phyloP scores from a whole-genome alignment of 2,113 vertebrate species.

The Amphiprion percula region DNA sequence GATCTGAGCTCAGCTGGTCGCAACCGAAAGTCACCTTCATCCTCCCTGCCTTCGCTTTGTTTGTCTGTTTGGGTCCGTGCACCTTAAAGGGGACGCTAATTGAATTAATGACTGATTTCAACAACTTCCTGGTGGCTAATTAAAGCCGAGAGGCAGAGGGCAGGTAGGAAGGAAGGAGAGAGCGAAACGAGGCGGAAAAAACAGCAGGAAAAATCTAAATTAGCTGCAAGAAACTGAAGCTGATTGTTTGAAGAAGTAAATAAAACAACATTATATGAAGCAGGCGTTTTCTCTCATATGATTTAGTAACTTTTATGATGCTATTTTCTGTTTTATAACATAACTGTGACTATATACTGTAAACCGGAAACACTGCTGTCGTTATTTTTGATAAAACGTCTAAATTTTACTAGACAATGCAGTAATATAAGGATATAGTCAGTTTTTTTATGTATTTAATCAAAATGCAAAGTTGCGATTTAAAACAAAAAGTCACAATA shows the following conservation, averaged over 20 bases:
- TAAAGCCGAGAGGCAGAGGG: slow-evolving; percentile 29
- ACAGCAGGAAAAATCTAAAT: not conserved
- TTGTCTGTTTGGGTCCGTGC: slow-evolving; percentile 40
- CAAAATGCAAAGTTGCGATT: no score
- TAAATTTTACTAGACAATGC: no score
- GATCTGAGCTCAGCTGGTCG: slow-evolving; percentile 42
- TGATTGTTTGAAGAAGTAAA: not conserved
- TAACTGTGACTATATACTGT: no score
- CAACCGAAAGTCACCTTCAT: slow-evolving; percentile 62
- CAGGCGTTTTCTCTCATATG: no score
- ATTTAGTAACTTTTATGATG: no score
- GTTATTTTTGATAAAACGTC: no score
- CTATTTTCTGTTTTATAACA: no score
- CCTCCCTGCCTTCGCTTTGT: slow-evolving; percentile 24
- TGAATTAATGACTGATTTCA: slow-evolving; percentile 60
- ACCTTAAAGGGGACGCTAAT: slow-evolving; percentile 44
- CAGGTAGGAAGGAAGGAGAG: not conserved
- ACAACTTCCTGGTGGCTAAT: slow-evolving; percentile 52
- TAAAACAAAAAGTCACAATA: no score
- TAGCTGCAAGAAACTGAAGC: not conserved
- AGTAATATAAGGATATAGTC: no score
- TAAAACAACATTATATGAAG: not conserved
- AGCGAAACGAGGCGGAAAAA: not conserved
- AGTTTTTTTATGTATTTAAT: no score
- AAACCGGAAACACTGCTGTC: no score